Evolutionary conservation across 2,113 vertebrate species (phyloP).

Genomic region (Ahaetulla prasina): DNA sequence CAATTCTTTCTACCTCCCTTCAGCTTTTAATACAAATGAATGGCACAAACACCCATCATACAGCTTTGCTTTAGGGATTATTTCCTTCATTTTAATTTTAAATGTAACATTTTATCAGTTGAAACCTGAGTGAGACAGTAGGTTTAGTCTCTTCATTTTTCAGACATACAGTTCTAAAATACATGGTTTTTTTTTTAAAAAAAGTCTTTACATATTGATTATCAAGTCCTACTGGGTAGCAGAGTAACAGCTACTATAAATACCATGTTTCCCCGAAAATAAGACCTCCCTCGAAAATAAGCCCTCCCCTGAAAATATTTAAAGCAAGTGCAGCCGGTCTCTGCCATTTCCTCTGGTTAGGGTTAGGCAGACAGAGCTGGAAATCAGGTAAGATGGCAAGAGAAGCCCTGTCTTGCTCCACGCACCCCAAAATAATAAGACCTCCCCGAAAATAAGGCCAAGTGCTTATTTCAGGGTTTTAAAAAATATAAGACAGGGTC

Average conservation of each 20-base stretch:
- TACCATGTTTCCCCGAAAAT: not conserved
- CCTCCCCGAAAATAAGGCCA: too few species aligned
- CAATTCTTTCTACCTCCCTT: conserved; percentile 46
- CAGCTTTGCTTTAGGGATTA: conserved; percentile 34
- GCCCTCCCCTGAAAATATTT: too few species aligned
- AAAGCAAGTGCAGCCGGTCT: too few species aligned
- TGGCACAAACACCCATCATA: conserved; percentile 53
- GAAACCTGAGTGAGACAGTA: conserved; percentile 6
- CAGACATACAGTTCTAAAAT: not conserved
- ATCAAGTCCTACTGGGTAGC: not conserved
- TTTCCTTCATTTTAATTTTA: conserved; percentile 51
- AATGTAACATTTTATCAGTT: conserved; percentile 49
- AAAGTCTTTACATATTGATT: not conserved
- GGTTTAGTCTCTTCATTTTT: not conserved
- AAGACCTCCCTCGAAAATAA: too few species aligned
- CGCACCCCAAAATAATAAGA: too few species aligned
- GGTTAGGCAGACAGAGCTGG: too few species aligned
- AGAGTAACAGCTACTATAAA: not conserved
- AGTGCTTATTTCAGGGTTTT: too few species aligned
- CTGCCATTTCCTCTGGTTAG: too few species aligned
- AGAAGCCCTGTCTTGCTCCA: too few species aligned
- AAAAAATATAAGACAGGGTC: too few species aligned
- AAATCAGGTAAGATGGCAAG: too few species aligned
- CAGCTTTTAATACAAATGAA: conserved; percentile 53
- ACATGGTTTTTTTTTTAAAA: not conserved